Evolutionary conservation across 2,113 vertebrate genomes (phyloP).

Genomic region (Narcine bancroftii): DNA sequence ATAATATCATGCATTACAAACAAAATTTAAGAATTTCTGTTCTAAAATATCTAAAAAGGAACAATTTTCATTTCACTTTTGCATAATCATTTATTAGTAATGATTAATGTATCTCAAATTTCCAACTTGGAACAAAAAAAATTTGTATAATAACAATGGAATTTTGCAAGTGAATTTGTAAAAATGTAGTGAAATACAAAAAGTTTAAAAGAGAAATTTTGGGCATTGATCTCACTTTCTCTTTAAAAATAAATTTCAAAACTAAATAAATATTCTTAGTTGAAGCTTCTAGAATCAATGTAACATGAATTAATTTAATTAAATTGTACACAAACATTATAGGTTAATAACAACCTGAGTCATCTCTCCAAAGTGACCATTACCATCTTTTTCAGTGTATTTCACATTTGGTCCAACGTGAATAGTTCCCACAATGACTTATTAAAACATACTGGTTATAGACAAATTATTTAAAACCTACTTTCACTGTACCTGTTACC

Average conservation of each 20-base stretch:
- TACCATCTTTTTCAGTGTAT: too few relatives aligned
- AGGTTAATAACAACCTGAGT: neutral
- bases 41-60: too few relatives aligned
- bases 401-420: neutral
- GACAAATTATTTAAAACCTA: too few relatives aligned
- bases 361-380: too few relatives aligned
- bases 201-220: neutral
- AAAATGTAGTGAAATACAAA: neutral
- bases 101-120: too few relatives aligned
- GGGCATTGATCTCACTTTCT: neutral
- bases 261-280: neutral
- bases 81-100: too few relatives aligned
- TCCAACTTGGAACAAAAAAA: too few relatives aligned
- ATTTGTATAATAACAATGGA: too few relatives aligned
- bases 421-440: neutral
- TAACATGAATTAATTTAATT: neutral
- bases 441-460: neutral
- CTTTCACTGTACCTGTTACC: neutral
- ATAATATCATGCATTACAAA: neutral
- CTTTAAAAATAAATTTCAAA: neutral
- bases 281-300: neutral
- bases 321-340: neutral
- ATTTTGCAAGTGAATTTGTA: neutral
- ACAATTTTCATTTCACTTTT: too few relatives aligned
- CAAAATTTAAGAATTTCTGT: too few relatives aligned